A percentile compares a stretch with the other conserved stretches of the same genome.
Evolutionary conservation across 2,797 vertebrate species (phyloP).

Genomic region (Diglossa cyanea): DNA sequence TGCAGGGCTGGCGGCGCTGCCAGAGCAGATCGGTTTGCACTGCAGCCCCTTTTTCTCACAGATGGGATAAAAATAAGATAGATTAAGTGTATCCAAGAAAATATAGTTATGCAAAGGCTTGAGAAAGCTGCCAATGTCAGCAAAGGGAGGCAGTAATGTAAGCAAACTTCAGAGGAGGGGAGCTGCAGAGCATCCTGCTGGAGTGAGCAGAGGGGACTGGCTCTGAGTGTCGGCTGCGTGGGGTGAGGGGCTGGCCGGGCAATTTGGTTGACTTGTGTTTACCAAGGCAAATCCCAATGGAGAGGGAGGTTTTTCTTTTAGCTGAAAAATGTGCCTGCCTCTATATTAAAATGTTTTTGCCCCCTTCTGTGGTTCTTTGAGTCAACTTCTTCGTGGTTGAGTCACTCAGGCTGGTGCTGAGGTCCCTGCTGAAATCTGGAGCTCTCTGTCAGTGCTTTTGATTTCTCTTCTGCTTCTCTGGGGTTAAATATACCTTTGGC

Average conservation of each 20-base stretch:
- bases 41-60: conserved; percentile 22
- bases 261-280: background rate
- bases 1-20: background rate
- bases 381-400: background rate
- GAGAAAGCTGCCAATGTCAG: conserved; percentile 55
- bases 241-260: background rate
- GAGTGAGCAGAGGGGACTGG: background rate
- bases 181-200: background rate
- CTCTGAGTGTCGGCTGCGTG: background rate
- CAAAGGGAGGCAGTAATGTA: conserved; percentile 50
- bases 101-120: conserved; percentile 62
- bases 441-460: background rate
- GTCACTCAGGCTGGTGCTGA: background rate
- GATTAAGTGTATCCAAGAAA: conserved; percentile 70
- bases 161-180: conserved; percentile 35
- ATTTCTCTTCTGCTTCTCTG: background rate
- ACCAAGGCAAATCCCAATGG: background rate
- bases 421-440: background rate
- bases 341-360: background rate
- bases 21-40: rapidly evolving
- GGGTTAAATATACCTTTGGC: background rate
- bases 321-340: background rate
- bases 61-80: conserved; percentile 67
- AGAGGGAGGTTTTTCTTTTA: background rate
- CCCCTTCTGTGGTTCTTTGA: background rate